A percentile compares a stretch with the other conserved stretches of the same genome.
These are phyloP conservation scores for Epiblema foenella DNA, from an alignment of 2,888 invertebrate species.

Conservation along the genomic window DNA sequence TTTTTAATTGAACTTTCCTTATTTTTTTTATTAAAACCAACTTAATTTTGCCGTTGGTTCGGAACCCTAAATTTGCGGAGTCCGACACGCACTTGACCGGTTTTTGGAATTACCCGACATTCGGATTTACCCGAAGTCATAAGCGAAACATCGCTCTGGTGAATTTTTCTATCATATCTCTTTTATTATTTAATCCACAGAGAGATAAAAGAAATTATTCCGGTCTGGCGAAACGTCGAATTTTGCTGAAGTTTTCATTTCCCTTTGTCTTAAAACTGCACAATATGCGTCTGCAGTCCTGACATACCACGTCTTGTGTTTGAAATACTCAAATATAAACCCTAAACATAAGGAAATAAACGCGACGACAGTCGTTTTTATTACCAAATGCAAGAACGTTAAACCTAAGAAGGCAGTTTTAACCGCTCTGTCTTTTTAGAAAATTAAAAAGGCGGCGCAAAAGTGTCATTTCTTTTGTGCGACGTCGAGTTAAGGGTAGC, in stretches of 20 bases:
- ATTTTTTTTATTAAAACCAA: no score
- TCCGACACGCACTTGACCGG: no score
- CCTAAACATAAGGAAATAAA: no score
- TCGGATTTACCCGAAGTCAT: no score
- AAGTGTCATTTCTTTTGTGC: conserved; percentile 22
- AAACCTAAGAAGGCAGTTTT: background rate
- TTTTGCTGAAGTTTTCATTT: background rate
- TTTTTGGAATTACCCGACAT: no score
- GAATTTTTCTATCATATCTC: background rate
- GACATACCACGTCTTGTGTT: background rate
- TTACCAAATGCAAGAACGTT: background rate
- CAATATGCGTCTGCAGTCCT: conserved; percentile 2
- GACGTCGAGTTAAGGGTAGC: conserved; percentile 29
- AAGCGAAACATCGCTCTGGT: no score
- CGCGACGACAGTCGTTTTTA: background rate
- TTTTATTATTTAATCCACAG: background rate
- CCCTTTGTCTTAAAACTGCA: background rate
- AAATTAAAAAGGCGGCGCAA: conserved; percentile 31
- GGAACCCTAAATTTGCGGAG: no score
- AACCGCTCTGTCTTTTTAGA: conserved; percentile 12
- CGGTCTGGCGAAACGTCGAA: background rate
- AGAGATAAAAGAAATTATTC: background rate
- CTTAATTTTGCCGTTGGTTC: no score
- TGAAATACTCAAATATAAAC: conserved; percentile 1
- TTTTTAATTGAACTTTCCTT: no score